Evolutionary conservation across 2,113 vertebrate genomes (phyloP), one percentile per base, ranked within the genome.

Genomic region (Phrynocephalus versicolor): DNA sequence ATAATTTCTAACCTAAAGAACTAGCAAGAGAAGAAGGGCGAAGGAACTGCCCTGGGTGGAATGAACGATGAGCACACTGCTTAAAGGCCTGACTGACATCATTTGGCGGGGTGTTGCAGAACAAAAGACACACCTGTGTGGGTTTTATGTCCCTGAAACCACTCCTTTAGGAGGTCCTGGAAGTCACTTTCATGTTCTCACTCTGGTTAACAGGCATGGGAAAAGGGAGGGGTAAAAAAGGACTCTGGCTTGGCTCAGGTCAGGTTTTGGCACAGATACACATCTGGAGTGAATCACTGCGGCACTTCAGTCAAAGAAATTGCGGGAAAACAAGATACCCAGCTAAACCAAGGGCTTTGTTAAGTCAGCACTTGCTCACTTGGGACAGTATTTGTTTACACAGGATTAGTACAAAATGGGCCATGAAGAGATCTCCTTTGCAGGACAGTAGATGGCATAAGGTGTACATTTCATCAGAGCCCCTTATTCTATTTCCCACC

Each of bases 141-240:
- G 74, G 80, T 73, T 85, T 84, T 75, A 90, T 88, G 85, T 75
- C 86, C 77, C 71, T 16, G 84, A 76, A 92, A 87, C 88, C 65
- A 67, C 57, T 83, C 67, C 0, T 57, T 74, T 3, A 3, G 73
- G 0, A 72, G 82, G 60, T 89, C 57, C 83, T 0, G 8, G 79
- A 79, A 19, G 67, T 81, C 80, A 90, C 88, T 87, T 85, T 86
- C 45, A 0, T 79, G 39, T 3, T 88, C 18, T 90, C 7, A 37
- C 78, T 64, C 88, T 87, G 88, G 87, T 90, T 60, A 62, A 85
- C 0, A 89, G 76, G 83, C 91, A 85, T 93, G 93, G 89, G 93
- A 94, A 94, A 88, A 76, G 3, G 84, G 45, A 91, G 76, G 0
- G 85, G 71, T 82, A 80, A 70, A 1, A n/a, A 3, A 0, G 65